These are phyloP conservation scores for Pygoscelis antarcticus DNA, from an alignment of 2,113 vertebrate species.

Conservation along the genomic window DNA sequence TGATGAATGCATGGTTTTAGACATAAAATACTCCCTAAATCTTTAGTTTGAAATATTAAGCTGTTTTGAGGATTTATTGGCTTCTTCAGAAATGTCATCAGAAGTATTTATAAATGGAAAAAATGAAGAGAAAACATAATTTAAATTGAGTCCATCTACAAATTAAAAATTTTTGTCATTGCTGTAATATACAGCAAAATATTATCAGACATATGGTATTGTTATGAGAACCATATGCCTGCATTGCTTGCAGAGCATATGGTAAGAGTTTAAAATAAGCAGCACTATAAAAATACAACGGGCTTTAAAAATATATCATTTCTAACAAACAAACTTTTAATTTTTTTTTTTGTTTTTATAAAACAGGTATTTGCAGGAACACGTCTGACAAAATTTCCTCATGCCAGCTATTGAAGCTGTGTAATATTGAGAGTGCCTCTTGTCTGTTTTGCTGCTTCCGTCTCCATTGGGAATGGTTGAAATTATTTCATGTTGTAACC, in stretches of 20 bases:
- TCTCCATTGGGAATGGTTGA: background rate
- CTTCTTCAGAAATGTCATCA: constrained; percentile 9
- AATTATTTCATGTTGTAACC: background rate
- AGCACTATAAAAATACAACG: constrained; percentile 41
- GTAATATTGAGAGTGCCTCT: background rate
- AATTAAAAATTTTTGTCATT: constrained; percentile 47
- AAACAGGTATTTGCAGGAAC: background rate
- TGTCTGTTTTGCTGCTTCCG: background rate
- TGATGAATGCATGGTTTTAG: background rate
- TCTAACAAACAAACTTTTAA: background rate
- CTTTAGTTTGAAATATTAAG: background rate
- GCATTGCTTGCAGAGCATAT: constrained; percentile 33
- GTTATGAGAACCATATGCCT: constrained; percentile 60
- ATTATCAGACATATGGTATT: constrained; percentile 59
- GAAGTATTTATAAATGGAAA: constrained; percentile 48
- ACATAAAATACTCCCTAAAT: background rate
- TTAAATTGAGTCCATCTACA: constrained; percentile 24
- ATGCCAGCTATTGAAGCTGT: background rate
- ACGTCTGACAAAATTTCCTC: background rate
- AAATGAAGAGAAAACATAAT: constrained; percentile 35
- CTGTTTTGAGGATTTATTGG: background rate
- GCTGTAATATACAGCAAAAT: constrained; percentile 36
- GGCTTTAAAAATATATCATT: constrained; percentile 18
- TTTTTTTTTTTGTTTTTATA: background rate
- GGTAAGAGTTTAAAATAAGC: constrained; percentile 60